Conservation (phyloP, 2,797 vertebrate genomes). For the Epinephelus malabaricus region DNA sequence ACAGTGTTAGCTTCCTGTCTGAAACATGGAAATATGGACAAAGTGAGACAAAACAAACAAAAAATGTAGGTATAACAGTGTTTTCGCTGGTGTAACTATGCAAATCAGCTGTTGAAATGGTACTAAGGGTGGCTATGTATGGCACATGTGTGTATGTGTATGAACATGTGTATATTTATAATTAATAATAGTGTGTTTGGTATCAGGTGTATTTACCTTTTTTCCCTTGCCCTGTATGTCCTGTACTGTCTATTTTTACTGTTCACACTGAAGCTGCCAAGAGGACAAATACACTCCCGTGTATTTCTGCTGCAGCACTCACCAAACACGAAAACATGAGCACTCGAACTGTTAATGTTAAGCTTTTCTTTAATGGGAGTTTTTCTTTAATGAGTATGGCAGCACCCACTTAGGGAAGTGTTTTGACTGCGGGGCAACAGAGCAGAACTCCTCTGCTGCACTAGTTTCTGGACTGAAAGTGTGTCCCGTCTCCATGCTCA, state of each 20-base stretch:
- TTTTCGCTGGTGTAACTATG: too few species aligned
- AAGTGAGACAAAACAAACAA: too few species aligned
- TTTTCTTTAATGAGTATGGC: slow-evolving; percentile 49
- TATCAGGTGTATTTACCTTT: too few species aligned
- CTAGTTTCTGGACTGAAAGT: slow-evolving; percentile 9
- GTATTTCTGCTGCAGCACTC: slow-evolving; percentile 8
- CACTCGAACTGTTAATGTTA: slow-evolving; percentile 24
- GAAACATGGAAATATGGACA: too few species aligned
- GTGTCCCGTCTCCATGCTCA: background rate
- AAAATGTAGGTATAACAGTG: too few species aligned
- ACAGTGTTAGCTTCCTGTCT: background rate
- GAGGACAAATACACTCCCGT: background rate
- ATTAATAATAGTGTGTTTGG: too few species aligned
- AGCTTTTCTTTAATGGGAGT: slow-evolving; percentile 39
- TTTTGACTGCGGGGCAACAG: slow-evolving; percentile 34
- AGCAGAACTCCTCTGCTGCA: slow-evolving; percentile 17
- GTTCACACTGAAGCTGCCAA: slow-evolving; percentile 2
- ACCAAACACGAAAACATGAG: slow-evolving; percentile 22
- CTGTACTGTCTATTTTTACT: background rate
- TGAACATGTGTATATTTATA: too few species aligned
- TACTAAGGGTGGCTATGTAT: too few species aligned
- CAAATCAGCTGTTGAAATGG: too few species aligned
- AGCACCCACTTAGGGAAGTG: slow-evolving; percentile 34
- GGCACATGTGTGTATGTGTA: too few species aligned
- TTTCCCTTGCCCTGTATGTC: too few species aligned